Evolutionary conservation across 1,140 invertebrate species (phyloP).

Genomic region (Zaprionus africanus): DNA sequence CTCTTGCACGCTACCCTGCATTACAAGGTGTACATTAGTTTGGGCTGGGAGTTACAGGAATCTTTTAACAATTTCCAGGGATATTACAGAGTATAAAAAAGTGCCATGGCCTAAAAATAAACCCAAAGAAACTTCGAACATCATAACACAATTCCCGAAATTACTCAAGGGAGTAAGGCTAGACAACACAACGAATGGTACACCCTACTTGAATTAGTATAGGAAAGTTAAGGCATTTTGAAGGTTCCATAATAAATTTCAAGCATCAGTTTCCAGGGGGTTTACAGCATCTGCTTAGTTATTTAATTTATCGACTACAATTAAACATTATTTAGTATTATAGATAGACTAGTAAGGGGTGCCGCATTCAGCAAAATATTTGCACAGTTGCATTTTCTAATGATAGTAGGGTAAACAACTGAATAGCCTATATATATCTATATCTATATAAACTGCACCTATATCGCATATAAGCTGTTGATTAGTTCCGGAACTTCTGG

Average conservation of each 20-base stretch:
- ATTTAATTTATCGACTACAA: background rate
- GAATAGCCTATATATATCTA: background rate
- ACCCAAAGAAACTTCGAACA: background rate
- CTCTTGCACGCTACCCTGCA: background rate
- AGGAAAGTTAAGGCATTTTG: too few relatives aligned
- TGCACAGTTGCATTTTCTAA: background rate
- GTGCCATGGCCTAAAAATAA: background rate
- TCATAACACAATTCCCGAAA: background rate
- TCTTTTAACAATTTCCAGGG: too few relatives aligned
- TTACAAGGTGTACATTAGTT: background rate
- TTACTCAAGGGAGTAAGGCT: background rate
- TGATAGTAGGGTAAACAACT: background rate
- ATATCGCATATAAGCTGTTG: background rate
- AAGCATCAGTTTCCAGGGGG: background rate
- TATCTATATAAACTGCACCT: background rate
- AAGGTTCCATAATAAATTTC: too few relatives aligned
- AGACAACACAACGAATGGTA: background rate
- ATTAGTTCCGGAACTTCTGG: conserved; percentile 64
- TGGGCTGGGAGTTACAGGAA: too few relatives aligned
- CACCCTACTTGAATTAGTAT: too few relatives aligned
- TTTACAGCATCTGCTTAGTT: conserved; percentile 1
- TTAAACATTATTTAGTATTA: background rate
- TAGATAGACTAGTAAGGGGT: background rate
- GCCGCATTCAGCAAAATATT: conserved; percentile 4
- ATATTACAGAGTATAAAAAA: too few relatives aligned